Evolutionary conservation across 1,140 invertebrate genomes (phyloP).

Genomic region (Arion vulgaris): DNA sequence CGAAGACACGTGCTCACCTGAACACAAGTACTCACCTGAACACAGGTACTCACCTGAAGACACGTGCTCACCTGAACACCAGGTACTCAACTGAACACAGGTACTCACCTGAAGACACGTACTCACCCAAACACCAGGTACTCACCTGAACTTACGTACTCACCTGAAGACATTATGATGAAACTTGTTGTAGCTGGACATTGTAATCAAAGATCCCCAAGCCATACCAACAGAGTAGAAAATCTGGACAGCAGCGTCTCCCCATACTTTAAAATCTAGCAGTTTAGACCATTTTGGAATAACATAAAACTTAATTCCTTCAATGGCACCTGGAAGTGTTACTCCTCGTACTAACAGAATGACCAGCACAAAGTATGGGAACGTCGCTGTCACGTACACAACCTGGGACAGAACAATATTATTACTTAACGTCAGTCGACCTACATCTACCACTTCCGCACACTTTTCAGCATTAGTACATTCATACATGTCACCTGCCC

Average conservation of each 20-base stretch:
- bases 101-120: too few species aligned
- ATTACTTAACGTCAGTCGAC: too few species aligned
- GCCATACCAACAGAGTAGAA: conserved; percentile 56
- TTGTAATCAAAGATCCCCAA: conserved; percentile 56
- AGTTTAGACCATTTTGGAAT: conserved; percentile 53
- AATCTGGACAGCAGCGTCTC: conserved; percentile 53
- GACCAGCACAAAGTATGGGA: conserved; percentile 21
- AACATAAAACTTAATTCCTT: conserved; percentile 81
- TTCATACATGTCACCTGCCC: too few species aligned
- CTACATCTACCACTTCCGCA: too few species aligned
- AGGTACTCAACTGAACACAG: too few species aligned
- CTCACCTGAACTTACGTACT: too few species aligned
- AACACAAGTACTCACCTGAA: too few species aligned
- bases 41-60: too few species aligned
- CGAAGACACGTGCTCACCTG: too few species aligned
- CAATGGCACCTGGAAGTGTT: conserved; percentile 51
- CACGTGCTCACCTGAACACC: too few species aligned
- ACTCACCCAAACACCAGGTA: too few species aligned
- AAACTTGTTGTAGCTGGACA: conserved; percentile 58
- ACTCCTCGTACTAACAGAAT: conserved; percentile 1
- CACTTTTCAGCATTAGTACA: too few species aligned
- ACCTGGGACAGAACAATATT: conserved; percentile 2
- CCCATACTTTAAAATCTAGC: conserved; percentile 39
- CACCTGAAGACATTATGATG: conserved; percentile 40
- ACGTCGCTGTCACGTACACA: conserved; percentile 17